Evolutionary conservation across 2,113 vertebrate species (phyloP).

Genomic region (Trichomycterus rosablanca): DNA sequence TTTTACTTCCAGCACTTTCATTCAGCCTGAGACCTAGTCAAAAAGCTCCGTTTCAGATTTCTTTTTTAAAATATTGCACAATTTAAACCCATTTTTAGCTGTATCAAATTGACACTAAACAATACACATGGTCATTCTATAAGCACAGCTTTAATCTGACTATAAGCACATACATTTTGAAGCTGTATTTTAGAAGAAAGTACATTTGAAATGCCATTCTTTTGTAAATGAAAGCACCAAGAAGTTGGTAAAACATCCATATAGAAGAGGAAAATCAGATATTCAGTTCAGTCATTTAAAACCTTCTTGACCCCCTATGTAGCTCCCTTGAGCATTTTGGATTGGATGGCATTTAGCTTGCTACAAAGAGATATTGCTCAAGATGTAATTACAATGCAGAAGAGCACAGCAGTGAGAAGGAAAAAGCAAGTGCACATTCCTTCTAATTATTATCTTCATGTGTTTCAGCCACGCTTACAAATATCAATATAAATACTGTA

Average conservation of each 20-base stretch:
- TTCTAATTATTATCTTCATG: too few species aligned
- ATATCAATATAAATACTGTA: too few species aligned
- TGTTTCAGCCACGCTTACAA: too few species aligned
- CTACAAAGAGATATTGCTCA: too few species aligned
- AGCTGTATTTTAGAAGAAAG: too few species aligned
- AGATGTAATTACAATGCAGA: background rate
- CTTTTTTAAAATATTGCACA: too few species aligned
- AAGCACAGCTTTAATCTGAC: background rate
- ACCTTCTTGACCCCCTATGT: background rate
- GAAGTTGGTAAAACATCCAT: background rate
- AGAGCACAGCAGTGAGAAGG: background rate
- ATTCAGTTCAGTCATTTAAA: background rate
- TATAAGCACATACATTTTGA: too few species aligned
- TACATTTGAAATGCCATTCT: too few species aligned
- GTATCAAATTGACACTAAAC: conserved; percentile 5
- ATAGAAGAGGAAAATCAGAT: conserved; percentile 2
- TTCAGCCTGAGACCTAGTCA: background rate
- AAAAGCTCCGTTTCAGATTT: background rate
- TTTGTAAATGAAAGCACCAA: too few species aligned
- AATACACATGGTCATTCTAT: background rate
- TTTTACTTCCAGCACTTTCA: background rate
- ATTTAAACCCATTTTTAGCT: background rate
- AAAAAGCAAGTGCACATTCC: too few species aligned
- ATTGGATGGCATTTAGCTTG: conserved; percentile 6
- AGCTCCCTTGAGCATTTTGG: background rate